Evolutionary conservation across 2,888 invertebrate genomes (phyloP), one percentile per base, ranked within the genome.

Genomic region (Fabriciana adippe): DNA sequence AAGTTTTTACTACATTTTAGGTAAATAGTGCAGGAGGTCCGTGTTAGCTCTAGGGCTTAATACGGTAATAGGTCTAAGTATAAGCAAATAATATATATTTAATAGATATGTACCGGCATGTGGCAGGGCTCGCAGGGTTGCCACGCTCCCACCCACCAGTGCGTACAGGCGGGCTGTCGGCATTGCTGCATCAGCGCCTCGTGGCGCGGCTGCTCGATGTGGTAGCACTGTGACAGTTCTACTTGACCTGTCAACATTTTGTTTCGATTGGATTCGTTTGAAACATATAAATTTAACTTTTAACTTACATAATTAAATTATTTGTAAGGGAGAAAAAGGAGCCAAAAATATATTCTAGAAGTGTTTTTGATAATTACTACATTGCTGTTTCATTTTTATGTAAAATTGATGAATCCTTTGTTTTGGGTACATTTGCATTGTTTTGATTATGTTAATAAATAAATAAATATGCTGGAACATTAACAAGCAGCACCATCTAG

Each of bases 81-180:
- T 64, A 14, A 3, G 31, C 5, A 14, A 50, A 16, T 11, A 18
- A n/a, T 35, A 26, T 11, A 1, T 45, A 47, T 41, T 47, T 21
- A 45, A 16, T 14, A 14, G 6, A 14, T 55, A 16, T 6, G 48
- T 74, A 92, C 92, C 80, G 91, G 91, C 89, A 88, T 87, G 64
- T 85, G 85, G 71, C 92, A 92, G 6, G 83, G 76, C 66, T 83
- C 82, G 84, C 98, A 98, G 68, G 95, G 94, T 79, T 96, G 96
- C 98, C 98, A 98, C 0, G 96, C 95, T 0, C 97, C 97, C 31
- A 95, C 93, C 96, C 97, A 97, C 97, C 97, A 98, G 81, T 94
- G 94, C n/a, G 95, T 81, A 73, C 95, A 95, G 94, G 89, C 70
- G 90, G 91, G 94, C 69, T 91, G 93, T 80, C 94, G 95, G 83